Percentiles rank a stretch among this genome's conserved stretches.
phyloP scores from a whole-genome alignment of 2,888 invertebrate genomes.

The Sericinus montela region DNA sequence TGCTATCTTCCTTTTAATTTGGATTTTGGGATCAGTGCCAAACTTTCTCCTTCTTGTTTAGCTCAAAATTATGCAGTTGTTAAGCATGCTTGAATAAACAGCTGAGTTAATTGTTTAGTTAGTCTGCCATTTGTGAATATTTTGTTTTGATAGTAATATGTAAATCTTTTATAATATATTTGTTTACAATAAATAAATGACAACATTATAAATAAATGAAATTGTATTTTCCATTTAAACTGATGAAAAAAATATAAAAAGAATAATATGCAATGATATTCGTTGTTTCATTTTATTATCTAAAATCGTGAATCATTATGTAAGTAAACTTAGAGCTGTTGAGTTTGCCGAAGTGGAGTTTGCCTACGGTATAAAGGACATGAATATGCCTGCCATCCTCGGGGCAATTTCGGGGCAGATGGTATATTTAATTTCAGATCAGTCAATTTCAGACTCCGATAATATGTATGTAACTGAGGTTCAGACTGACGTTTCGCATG shows the following conservation, averaged over 20 bases:
- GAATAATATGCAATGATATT: conserved; percentile 77
- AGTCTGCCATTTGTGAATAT: conserved; percentile 80
- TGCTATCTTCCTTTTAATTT: conserved; percentile 70
- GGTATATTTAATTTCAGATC: too few species aligned
- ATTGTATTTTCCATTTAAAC: conserved; percentile 80
- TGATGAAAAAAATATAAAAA: conserved; percentile 79
- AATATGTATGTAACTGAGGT: too few species aligned
- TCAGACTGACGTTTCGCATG: too few species aligned
- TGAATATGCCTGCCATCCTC: too few species aligned
- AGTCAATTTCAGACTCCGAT: too few species aligned
- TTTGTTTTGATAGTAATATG: conserved; percentile 80
- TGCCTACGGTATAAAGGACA: too few species aligned
- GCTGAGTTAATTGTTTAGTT: conserved; percentile 77
- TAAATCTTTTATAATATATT: conserved; percentile 80
- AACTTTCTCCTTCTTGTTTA: conserved; percentile 76
- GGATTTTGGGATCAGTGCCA: conserved; percentile 78
- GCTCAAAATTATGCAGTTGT: conserved; percentile 78
- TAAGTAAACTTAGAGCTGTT: too few species aligned
- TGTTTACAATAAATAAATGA: conserved; percentile 79
- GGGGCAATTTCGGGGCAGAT: too few species aligned
- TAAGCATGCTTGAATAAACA: conserved; percentile 75
- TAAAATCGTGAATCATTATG: too few species aligned
- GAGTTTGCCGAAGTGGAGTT: too few species aligned
- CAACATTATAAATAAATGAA: conserved; percentile 79
- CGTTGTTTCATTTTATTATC: conserved; percentile 58